Conservation (phyloP, 2,888 invertebrate genomes). For the Galerucella pusilla region DNA sequence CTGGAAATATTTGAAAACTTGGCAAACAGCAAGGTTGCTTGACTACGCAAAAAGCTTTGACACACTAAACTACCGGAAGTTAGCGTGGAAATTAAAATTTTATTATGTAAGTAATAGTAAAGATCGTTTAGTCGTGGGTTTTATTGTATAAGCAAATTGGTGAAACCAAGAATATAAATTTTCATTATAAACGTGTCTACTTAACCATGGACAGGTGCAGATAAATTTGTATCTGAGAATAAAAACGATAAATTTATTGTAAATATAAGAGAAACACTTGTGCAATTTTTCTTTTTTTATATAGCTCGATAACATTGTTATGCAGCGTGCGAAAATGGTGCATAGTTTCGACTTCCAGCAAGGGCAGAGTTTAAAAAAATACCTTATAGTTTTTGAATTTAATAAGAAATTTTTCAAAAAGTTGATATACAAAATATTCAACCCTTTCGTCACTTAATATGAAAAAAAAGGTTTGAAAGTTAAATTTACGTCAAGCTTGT, state of each 20-base stretch:
- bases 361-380: no score
- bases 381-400: no score
- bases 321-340: no score
- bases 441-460: no score
- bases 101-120: conserved; percentile 4
- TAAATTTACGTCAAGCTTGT: no score
- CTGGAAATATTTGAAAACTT: conserved; percentile 5
- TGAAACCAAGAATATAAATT: background rate
- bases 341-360: no score
- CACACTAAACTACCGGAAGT: conserved; percentile 4
- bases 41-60: conserved; percentile 5
- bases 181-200: background rate
- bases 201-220: background rate
- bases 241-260: background rate
- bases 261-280: no score
- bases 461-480: no score
- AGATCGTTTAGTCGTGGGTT: background rate
- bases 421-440: no score
- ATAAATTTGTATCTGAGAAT: background rate
- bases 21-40: conserved; percentile 9
- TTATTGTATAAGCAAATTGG: background rate
- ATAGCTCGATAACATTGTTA: no score
- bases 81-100: background rate
- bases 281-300: no score
- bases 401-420: no score